phyloP scores from a whole-genome alignment of 2,113 vertebrate genomes.

The Paramormyrops kingsleyae region DNA sequence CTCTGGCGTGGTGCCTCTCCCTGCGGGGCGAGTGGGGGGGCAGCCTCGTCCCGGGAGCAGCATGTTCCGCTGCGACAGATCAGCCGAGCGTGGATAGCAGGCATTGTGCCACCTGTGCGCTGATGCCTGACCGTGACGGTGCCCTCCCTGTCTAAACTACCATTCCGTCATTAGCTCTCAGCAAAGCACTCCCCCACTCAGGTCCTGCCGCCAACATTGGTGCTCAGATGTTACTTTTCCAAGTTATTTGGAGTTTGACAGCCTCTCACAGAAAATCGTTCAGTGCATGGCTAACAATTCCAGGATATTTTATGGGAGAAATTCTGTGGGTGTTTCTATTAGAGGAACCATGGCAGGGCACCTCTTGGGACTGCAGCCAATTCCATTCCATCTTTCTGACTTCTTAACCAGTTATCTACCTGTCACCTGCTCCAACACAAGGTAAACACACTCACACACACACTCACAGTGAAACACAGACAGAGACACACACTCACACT shows the following conservation, averaged over 20 bases:
- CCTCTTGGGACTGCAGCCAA: not conserved
- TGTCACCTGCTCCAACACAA: not conserved
- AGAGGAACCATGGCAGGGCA: not conserved
- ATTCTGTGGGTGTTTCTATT: not conserved
- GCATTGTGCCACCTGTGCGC: not conserved
- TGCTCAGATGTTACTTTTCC: not conserved
- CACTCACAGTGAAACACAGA: conserved; percentile 14
- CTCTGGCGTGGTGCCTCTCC: not conserved
- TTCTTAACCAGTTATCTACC: not conserved
- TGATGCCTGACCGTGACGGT: not conserved
- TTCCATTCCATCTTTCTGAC: not conserved
- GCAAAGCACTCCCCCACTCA: not conserved
- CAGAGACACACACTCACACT: conserved; percentile 49
- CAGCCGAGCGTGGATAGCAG: not conserved
- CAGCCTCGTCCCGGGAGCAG: not conserved
- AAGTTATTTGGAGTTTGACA: not conserved
- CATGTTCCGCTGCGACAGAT: not conserved
- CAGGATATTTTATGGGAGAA: not conserved
- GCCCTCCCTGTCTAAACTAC: not conserved
- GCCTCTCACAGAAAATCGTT: not conserved
- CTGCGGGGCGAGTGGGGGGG: not conserved
- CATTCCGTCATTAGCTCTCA: not conserved
- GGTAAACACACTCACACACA: not conserved
- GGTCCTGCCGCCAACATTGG: not conserved
- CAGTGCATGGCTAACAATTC: not conserved